phyloP scores from a whole-genome alignment of 2,888 invertebrate species.

The Hirudinaria manillensis region DNA sequence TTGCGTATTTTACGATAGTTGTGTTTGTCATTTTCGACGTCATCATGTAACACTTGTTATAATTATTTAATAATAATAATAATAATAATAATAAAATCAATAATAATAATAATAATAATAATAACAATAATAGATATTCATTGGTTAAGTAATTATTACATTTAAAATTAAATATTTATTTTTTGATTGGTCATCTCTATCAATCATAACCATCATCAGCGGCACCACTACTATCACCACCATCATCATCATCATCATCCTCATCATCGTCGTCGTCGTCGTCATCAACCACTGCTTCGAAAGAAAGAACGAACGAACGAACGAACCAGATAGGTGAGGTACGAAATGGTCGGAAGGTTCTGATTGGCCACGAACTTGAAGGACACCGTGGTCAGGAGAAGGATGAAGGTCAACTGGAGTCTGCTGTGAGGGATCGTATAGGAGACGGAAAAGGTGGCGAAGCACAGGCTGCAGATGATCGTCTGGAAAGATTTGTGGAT shows the following conservation, averaged over 20 bases:
- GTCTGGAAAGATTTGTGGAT: slow-evolving; percentile 50
- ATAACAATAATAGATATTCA: too few relatives aligned
- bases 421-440: slow-evolving; percentile 49
- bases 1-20: too few relatives aligned
- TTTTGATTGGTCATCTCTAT: too few relatives aligned
- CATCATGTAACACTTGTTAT: too few relatives aligned
- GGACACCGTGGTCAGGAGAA: slow-evolving; percentile 51
- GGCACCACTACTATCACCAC: slow-evolving; percentile 22
- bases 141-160: too few relatives aligned
- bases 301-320: too few relatives aligned
- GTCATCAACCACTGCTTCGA: neutral
- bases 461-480: slow-evolving; percentile 50
- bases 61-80: too few relatives aligned
- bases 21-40: too few relatives aligned
- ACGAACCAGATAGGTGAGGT: slow-evolving; percentile 48
- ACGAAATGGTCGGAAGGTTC: slow-evolving; percentile 51
- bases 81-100: too few relatives aligned
- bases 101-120: too few relatives aligned
- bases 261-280: slow-evolving; percentile 7
- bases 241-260: slow-evolving; percentile 25
- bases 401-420: slow-evolving; percentile 51
- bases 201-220: neutral
- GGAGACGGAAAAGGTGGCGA: slow-evolving; percentile 52
- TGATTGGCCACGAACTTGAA: slow-evolving; percentile 53
- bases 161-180: too few relatives aligned